phyloP scores from a whole-genome alignment of 2,113 vertebrate species.

The Salvelinus fontinalis region DNA sequence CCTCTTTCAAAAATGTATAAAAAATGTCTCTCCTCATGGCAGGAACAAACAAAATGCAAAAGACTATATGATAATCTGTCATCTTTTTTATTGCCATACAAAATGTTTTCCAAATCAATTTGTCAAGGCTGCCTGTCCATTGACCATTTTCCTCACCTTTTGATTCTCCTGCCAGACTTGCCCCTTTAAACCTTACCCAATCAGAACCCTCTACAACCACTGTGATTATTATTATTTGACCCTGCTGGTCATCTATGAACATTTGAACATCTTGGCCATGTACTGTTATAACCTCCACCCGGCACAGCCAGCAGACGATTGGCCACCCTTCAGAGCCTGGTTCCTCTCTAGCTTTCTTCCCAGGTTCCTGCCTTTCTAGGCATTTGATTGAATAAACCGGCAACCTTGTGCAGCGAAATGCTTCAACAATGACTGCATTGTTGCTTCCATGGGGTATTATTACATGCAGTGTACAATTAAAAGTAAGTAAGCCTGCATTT shows the following conservation, averaged over 20 bases:
- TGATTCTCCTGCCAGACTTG: not conserved
- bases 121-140: not conserved
- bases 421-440: constrained; percentile 10
- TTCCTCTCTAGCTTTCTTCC: no score
- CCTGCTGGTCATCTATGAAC: no score
- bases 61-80: not conserved
- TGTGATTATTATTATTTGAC: no score
- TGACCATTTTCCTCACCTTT: not conserved
- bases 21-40: no score
- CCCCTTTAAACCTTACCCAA: constrained; percentile 8
- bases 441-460: constrained; percentile 24
- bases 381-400: not conserved
- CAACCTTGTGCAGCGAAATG: not conserved
- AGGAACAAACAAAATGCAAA: not conserved
- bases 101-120: constrained; percentile 8
- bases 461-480: constrained; percentile 23
- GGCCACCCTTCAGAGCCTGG: no score
- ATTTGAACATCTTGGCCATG: no score
- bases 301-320: no score
- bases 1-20: not conserved
- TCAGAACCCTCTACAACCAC: not conserved
- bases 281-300: no score
- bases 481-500: constrained; percentile 27
- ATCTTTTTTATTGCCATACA: not conserved
- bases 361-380: no score